Evolutionary conservation across 2,888 invertebrate species (phyloP).

Genomic region (Nezara viridula): DNA sequence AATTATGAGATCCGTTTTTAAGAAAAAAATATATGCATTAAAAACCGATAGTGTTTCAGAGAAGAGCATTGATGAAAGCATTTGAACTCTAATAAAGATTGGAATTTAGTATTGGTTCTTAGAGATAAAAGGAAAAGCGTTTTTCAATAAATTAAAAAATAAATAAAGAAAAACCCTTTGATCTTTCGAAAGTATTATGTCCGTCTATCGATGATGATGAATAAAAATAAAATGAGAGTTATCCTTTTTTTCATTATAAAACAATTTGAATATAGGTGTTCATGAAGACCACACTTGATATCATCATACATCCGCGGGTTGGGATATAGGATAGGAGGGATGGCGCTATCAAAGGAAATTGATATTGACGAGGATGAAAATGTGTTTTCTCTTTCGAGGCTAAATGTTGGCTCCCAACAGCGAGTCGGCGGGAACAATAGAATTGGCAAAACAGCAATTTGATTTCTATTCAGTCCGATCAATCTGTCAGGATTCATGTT

Average conservation of each 20-base stretch:
- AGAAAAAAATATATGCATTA: too few relatives aligned
- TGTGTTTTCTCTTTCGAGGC: conserved; percentile 42
- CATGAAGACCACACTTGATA: not conserved
- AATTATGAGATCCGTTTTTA: too few relatives aligned
- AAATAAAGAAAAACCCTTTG: not conserved
- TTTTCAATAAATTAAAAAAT: not conserved
- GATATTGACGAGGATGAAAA: conserved; percentile 51
- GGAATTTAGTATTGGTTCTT: not conserved
- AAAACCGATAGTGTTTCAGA: not conserved
- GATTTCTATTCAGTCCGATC: conserved; percentile 40
- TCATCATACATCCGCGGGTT: not conserved
- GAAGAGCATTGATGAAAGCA: not conserved
- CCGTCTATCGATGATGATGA: not conserved
- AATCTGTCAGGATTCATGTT: conserved; percentile 44
- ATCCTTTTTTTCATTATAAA: not conserved
- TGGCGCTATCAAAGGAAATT: conserved; percentile 41
- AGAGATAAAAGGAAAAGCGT: not conserved
- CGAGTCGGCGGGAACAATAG: conserved; percentile 24
- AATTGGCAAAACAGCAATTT: conserved; percentile 45
- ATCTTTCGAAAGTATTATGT: not conserved
- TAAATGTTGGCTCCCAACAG: conserved; percentile 30
- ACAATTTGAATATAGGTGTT: not conserved
- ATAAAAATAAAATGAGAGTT: not conserved
- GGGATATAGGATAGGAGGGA: not conserved
- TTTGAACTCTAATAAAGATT: not conserved